phyloP scores from a whole-genome alignment of 2,113 vertebrate species.

The Glaucidium brasilianum region DNA sequence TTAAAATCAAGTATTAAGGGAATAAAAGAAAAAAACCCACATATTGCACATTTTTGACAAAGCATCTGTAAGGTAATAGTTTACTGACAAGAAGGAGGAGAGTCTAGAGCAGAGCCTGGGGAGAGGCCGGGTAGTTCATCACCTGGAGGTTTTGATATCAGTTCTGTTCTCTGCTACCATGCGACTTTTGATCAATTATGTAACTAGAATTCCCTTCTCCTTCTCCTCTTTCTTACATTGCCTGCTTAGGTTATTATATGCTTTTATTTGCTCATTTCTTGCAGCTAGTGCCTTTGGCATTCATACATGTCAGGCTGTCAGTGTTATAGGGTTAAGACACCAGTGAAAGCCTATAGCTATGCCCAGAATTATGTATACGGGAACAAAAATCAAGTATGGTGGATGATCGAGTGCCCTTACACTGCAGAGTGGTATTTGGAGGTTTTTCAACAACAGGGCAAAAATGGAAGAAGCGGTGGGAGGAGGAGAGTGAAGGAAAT shows the following conservation, averaged over 20 bases:
- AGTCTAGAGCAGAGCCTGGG: not conserved
- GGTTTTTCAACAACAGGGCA: not conserved
- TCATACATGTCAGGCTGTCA: not conserved
- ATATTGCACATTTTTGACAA: not conserved
- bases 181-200: not conserved
- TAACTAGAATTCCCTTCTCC: not conserved
- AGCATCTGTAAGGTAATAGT: not conserved
- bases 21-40: not conserved
- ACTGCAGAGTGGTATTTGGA: not conserved
- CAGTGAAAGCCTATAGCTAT: not conserved
- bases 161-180: not conserved
- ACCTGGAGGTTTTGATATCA: not conserved
- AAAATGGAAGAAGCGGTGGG: not conserved
- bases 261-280: not conserved
- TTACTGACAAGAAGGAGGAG: not conserved
- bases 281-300: not conserved
- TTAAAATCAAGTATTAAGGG: conserved; percentile 12
- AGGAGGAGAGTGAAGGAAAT: not conserved
- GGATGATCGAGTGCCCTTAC: rapidly evolving
- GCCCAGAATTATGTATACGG: not conserved
- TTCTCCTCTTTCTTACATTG: not conserved
- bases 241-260: not conserved
- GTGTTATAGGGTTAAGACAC: not conserved
- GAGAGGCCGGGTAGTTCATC: not conserved
- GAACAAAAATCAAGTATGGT: not conserved